These are phyloP conservation scores for Cyrtonyx montezumae DNA, from an alignment of 2,113 vertebrate genomes.

Conservation along the genomic window DNA sequence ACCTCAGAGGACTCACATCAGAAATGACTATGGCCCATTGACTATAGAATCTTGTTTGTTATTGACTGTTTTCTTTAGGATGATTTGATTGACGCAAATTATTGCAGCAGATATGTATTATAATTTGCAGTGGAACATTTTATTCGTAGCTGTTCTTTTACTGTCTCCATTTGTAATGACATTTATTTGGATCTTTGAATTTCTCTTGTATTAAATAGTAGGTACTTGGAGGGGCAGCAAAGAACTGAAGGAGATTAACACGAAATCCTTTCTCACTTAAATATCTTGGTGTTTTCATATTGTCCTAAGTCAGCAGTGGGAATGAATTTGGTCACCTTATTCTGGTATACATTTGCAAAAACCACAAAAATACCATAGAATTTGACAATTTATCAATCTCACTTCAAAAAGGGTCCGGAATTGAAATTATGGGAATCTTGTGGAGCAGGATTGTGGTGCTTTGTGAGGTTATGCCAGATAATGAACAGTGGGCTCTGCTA, in stretches of 20 bases:
- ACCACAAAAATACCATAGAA: not conserved
- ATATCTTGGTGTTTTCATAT: constrained; percentile 7
- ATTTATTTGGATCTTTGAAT: not conserved
- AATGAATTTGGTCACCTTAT: constrained; percentile 20
- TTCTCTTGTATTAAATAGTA: constrained; percentile 3
- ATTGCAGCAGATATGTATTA: constrained; percentile 27
- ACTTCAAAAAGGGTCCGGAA: not conserved
- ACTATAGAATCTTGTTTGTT: constrained; percentile 15
- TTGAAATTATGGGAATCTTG: not conserved
- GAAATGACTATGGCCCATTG: not conserved
- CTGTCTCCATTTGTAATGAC: not conserved
- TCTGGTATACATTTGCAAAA: not conserved
- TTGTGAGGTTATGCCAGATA: not conserved
- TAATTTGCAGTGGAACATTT: constrained; percentile 26
- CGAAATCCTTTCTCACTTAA: not conserved
- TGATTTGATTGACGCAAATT: constrained; percentile 32
- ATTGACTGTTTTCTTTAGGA: constrained; percentile 47
- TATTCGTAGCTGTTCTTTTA: not conserved
- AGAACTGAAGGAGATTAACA: not conserved
- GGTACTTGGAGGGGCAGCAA: not conserved
- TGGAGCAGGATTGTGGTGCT: not conserved
- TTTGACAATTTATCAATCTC: constrained; percentile 8
- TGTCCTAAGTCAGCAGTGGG: not conserved
- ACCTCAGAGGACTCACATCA: constrained; percentile 29
- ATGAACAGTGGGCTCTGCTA: not conserved